phyloP scores from a whole-genome alignment of 2,113 vertebrate species.

The Typhlomys cinereus region DNA sequence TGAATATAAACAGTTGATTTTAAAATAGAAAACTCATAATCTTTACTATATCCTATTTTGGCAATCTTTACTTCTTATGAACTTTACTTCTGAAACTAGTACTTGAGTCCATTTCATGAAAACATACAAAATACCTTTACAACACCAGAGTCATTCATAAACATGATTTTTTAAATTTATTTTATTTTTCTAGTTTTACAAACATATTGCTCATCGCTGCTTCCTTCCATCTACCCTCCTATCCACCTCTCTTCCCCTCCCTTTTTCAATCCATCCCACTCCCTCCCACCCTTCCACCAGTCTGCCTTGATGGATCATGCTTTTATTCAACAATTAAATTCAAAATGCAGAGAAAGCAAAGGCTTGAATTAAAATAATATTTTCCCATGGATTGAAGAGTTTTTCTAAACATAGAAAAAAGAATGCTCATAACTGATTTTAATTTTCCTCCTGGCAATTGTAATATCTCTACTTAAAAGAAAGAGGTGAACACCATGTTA shows the following conservation, averaged over 20 bases:
- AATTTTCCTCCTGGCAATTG: not conserved
- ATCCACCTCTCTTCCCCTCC: no score
- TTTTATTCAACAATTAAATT: no score
- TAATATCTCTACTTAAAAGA: not conserved
- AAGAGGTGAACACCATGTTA: not conserved
- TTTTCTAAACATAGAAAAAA: slow-evolving; percentile 25
- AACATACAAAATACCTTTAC: not conserved
- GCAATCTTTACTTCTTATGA: not conserved
- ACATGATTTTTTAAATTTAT: not conserved
- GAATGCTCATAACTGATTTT: not conserved
- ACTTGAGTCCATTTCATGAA: not conserved
- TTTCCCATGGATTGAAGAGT: not conserved
- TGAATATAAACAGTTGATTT: not conserved
- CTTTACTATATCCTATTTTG: not conserved
- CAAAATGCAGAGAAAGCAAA: not conserved
- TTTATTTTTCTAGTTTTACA: no score
- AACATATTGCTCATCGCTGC: no score
- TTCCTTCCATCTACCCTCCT: no score
- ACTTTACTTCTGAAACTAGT: not conserved
- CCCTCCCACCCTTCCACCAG: not conserved
- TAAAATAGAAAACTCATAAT: no score
- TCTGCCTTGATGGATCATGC: no score
- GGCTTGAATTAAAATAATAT: not conserved
- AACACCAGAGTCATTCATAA: not conserved
- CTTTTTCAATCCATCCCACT: no score